These are phyloP conservation scores for Salticus scenicus DNA, from an alignment of 2,888 invertebrate genomes.

Conservation along the genomic window DNA sequence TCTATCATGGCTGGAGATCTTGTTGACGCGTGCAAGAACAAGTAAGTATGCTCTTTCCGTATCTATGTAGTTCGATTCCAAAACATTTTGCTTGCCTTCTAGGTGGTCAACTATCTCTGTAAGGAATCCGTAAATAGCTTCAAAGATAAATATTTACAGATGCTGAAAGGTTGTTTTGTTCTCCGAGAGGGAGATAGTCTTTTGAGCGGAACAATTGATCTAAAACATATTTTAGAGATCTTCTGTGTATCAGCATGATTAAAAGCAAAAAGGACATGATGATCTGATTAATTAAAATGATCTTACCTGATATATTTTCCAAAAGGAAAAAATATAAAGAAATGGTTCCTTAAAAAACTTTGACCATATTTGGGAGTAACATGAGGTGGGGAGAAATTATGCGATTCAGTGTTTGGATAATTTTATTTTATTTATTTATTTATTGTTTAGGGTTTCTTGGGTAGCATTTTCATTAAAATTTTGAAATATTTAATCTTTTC, in stretches of 20 bases:
- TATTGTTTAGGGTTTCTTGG: too few species aligned
- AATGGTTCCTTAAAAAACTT: too few species aligned
- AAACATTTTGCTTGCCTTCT: not conserved
- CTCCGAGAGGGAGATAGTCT: not conserved
- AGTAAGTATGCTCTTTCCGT: conserved; percentile 11
- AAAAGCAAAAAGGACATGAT: not conserved
- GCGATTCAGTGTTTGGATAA: too few species aligned
- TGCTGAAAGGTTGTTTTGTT: conserved; percentile 10
- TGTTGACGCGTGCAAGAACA: conserved; percentile 64
- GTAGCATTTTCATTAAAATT: too few species aligned
- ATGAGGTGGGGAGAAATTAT: too few species aligned
- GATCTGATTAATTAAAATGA: not conserved
- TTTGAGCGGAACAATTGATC: not conserved
- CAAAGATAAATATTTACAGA: not conserved
- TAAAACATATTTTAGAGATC: not conserved
- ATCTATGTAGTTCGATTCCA: not conserved
- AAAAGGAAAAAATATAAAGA: too few species aligned
- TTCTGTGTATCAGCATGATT: not conserved
- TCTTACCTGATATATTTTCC: too few species aligned
- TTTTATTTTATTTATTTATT: too few species aligned
- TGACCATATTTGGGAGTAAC: too few species aligned
- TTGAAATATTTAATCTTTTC: too few species aligned
- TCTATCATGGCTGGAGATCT: conserved; percentile 63
- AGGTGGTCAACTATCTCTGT: conserved; percentile 24
- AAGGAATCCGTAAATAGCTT: conserved; percentile 5